Percentiles rank a stretch among this genome's conserved stretches.
Conservation (phyloP, 2,888 invertebrate species). For the Chrysotoxum bicinctum region DNA sequence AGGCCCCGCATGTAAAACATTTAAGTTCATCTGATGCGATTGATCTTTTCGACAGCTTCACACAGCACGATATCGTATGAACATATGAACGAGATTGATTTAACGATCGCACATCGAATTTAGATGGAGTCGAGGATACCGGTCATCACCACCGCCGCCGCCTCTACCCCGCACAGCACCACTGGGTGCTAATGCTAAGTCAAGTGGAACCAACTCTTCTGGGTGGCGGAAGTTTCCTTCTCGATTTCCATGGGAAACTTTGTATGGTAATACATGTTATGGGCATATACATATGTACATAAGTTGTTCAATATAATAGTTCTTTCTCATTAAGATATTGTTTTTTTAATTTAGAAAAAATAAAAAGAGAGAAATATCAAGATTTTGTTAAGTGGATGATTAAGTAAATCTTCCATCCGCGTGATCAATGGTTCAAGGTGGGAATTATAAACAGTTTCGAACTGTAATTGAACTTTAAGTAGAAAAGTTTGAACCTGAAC, state of each 20-base stretch:
- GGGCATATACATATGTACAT: too few species aligned
- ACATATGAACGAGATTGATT: slow-evolving; percentile 56
- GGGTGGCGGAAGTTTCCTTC: slow-evolving; percentile 14
- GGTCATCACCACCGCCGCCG: background rate
- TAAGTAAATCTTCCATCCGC: background rate
- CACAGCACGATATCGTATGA: slow-evolving; percentile 55
- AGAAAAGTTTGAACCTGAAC: background rate
- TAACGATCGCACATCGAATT: slow-evolving; percentile 42
- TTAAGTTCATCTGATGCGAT: slow-evolving; percentile 62
- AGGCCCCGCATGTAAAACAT: slow-evolving; percentile 44
- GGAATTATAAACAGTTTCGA: background rate
- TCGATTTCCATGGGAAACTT: slow-evolving; percentile 15
- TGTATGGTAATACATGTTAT: background rate
- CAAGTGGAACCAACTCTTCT: slow-evolving; percentile 1
- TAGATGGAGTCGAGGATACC: background rate
- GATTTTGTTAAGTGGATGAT: background rate
- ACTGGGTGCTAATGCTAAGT: background rate
- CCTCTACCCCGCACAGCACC: background rate
- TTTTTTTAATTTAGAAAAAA: background rate
- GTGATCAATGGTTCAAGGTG: background rate
- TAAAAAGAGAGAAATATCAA: background rate
- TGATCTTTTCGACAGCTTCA: slow-evolving; percentile 70
- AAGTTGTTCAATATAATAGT: background rate
- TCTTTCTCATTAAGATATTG: background rate
- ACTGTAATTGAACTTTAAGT: background rate